Percentiles rank a stretch among this genome's conserved stretches.
These are phyloP conservation scores for Lemur catta DNA, from an alignment of 2,797 vertebrate genomes.

Conservation along the genomic window DNA sequence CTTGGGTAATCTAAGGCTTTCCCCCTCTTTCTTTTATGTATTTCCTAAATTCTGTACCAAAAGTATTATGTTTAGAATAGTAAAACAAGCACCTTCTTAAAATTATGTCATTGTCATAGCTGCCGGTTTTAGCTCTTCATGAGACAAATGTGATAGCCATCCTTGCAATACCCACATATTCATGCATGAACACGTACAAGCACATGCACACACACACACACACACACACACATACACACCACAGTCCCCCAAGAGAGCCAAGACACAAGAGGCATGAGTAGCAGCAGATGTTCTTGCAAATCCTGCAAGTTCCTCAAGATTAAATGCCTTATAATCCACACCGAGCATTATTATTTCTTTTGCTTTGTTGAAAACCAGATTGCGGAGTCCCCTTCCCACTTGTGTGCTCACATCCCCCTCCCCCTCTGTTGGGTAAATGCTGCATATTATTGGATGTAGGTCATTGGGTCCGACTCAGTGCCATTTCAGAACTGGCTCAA, in stretches of 20 bases:
- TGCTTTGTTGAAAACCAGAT: conserved; percentile 28
- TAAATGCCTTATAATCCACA: not conserved
- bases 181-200: not conserved
- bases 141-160: not conserved
- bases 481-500: not conserved
- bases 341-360: not conserved
- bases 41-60: not conserved
- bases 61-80: not conserved
- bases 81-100: not conserved
- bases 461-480: not conserved
- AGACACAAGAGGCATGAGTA: not conserved
- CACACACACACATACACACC: not conserved
- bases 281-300: not conserved
- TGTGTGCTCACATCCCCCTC: not conserved
- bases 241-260: not conserved
- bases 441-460: not conserved
- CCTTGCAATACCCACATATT: not conserved
- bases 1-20: not conserved
- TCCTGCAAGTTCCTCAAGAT: not conserved
- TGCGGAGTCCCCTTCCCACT: not conserved
- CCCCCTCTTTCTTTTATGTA: not conserved
- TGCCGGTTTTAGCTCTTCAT: not conserved
- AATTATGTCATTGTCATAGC: not conserved
- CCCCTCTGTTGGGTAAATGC: not conserved
- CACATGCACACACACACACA: too few species aligned